These are phyloP conservation scores for Sturmia bella DNA, from an alignment of 2,888 invertebrate species.

Conservation along the genomic window DNA sequence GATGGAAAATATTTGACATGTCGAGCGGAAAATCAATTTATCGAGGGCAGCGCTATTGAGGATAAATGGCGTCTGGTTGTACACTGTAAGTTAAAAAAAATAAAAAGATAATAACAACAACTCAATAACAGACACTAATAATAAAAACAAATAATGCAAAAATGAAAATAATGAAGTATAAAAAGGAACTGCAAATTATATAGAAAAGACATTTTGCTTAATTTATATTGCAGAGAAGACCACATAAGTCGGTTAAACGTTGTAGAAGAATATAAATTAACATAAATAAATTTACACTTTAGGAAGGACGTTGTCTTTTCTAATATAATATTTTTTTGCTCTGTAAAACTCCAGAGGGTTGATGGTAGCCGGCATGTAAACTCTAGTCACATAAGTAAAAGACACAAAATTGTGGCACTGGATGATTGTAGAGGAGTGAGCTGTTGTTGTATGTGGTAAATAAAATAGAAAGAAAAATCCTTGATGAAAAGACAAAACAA, in stretches of 20 bases:
- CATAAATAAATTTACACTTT: constrained; percentile 67
- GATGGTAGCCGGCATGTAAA: constrained; percentile 30
- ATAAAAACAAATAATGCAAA: constrained; percentile 46
- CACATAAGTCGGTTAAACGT: constrained; percentile 55
- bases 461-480: constrained; percentile 7
- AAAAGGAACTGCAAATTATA: constrained; percentile 41
- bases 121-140: constrained; percentile 45
- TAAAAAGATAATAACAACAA: constrained; percentile 16
- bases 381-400: constrained; percentile 38
- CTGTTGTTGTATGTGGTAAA: constrained; percentile 21
- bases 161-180: constrained; percentile 34
- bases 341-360: constrained; percentile 36
- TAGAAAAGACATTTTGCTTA: constrained; percentile 64
- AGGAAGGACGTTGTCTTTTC: constrained; percentile 16
- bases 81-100: constrained; percentile 87
- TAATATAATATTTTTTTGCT: neutral
- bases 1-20: constrained; percentile 95
- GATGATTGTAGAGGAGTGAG: constrained; percentile 6
- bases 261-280: constrained; percentile 66
- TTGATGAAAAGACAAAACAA: neutral
- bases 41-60: constrained; percentile 91
- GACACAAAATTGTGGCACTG: constrained; percentile 36
- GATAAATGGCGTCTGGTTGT: constrained; percentile 94
- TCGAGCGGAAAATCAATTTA: constrained; percentile 92
- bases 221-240: constrained; percentile 57